Evolutionary conservation across 2,888 invertebrate species (phyloP), one percentile per base, ranked within the genome.

Genomic region (Drosophila koepferae): DNA sequence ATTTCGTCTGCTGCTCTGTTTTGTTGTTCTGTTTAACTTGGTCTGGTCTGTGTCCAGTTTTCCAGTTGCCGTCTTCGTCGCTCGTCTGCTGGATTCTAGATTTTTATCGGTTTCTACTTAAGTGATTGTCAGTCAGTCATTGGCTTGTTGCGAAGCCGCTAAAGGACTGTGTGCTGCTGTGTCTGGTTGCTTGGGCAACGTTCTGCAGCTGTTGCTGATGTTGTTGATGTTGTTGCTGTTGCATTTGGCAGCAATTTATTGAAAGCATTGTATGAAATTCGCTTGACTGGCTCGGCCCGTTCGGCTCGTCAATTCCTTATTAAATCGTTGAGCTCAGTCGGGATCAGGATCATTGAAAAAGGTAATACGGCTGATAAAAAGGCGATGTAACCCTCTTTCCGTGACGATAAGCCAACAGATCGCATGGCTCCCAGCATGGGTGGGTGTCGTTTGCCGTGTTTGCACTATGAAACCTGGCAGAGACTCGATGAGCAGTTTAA

Each of bases 71-170:
- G 72, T 66, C 79, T 72, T 69, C 69, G 69, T 80, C 77, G 76
- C 68, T 69, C 67, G 68, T 80, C 77, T 64, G 71, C 65, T 46
- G 63, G 51, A 74, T 65, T 87, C 71, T 80, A 87, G 87, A 87
- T 87, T 87, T 89, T 88, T 87, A 87, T 87, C 88, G 83, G 88
- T 86, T 87, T 87, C 88, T 82, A 87, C 87, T 87, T 87, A 87
- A 87, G 90, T 87, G 87, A 87, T 87, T 87, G 90, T 89, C 90
- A 88, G 90, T 89, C 88, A 88, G 86, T 86, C 88, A 81, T 82
- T 84, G 78, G 76, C 68, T 63, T 54, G 38, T 56, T 60, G 41
- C n/a, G 68, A 44, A 61, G 55, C 65, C 54, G 67, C 62, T 40
- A 61, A 63, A 76, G 64, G 63, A 74, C 63, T 70, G 63, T 72